phyloP scores from a whole-genome alignment of 1,140 invertebrate species.

The Zaprionus lachaisei region DNA sequence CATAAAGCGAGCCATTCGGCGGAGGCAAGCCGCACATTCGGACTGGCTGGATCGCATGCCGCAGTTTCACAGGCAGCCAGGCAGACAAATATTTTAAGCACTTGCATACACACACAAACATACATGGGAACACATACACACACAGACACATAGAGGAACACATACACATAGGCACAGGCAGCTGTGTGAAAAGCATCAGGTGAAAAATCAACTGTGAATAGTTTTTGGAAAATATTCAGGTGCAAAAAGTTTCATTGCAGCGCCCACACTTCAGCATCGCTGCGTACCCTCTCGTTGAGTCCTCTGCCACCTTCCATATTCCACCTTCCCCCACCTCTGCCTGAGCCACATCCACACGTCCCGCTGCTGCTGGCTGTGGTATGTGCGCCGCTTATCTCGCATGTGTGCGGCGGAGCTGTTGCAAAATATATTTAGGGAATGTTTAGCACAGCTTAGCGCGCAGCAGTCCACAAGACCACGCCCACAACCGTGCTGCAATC shows the following conservation, averaged over 20 bases:
- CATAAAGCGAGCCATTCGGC: constrained; percentile 39
- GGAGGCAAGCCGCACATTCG: constrained; percentile 47
- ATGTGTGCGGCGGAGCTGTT: constrained; percentile 65
- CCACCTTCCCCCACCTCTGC: neutral
- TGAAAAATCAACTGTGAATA: constrained; percentile 83
- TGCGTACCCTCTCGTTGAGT: constrained; percentile 30
- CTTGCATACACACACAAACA: constrained; percentile 37
- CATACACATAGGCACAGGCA: neutral
- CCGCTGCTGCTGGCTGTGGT: constrained; percentile 35
- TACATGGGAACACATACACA: constrained; percentile 24
- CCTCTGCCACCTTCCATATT: constrained; percentile 1
- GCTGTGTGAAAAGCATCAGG: constrained; percentile 72
- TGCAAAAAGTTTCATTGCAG: constrained; percentile 79
- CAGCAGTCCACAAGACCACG: constrained; percentile 39
- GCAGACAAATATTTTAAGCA: constrained; percentile 78
- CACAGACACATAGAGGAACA: constrained; percentile 17
- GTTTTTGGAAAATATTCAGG: constrained; percentile 78
- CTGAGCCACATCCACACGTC: neutral
- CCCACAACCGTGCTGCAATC: neutral
- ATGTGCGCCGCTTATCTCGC: constrained; percentile 71
- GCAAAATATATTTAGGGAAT: constrained; percentile 82
- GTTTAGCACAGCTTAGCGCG: constrained; percentile 79
- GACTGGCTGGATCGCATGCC: constrained; percentile 29
- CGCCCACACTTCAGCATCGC: constrained; percentile 33
- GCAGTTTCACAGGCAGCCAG: constrained; percentile 40